A percentile compares a stretch with the other conserved stretches of the same genome.
These are phyloP conservation scores for Aplidium turbinatum DNA, from an alignment of 23 tunicate species.

Conservation along the genomic window DNA sequence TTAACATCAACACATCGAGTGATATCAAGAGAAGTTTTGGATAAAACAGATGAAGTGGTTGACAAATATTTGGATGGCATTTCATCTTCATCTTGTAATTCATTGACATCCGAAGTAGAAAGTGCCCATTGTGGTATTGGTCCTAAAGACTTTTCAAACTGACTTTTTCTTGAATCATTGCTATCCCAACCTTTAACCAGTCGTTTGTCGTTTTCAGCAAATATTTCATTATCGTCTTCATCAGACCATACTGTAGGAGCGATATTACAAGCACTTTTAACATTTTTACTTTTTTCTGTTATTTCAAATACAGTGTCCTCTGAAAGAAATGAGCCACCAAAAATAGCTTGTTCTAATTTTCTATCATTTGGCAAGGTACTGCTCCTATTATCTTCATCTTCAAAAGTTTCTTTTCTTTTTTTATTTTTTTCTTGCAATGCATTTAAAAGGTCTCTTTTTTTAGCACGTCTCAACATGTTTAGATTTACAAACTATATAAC, in stretches of 20 bases:
- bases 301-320: not conserved
- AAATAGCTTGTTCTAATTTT: no score
- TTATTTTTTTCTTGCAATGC: not conserved
- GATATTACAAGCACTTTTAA: slow-evolving; percentile 1
- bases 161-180: slow-evolving; percentile 26
- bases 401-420: not conserved
- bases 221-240: slow-evolving; percentile 65
- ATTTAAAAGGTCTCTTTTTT: not conserved
- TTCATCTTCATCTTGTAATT: slow-evolving; percentile 17
- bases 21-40: slow-evolving; percentile 45
- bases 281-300: not conserved
- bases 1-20: slow-evolving; percentile 63
- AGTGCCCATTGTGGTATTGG: slow-evolving; percentile 73
- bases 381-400: no score
- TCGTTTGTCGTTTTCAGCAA: slow-evolving; percentile 1
- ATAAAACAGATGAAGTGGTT: slow-evolving; percentile 6
- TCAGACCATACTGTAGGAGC: slow-evolving; percentile 55
- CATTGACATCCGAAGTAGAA: not conserved
- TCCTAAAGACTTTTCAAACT: slow-evolving; percentile 80
- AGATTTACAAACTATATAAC: no score
- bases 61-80: slow-evolving; percentile 41
- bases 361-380: no score
- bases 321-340: no score
- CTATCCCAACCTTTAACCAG: not conserved
- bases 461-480: slow-evolving; percentile 2